Percentiles rank a stretch among this genome's conserved stretches.
phyloP scores from a whole-genome alignment of 2,888 invertebrate species.

The Acleris holmiana region DNA sequence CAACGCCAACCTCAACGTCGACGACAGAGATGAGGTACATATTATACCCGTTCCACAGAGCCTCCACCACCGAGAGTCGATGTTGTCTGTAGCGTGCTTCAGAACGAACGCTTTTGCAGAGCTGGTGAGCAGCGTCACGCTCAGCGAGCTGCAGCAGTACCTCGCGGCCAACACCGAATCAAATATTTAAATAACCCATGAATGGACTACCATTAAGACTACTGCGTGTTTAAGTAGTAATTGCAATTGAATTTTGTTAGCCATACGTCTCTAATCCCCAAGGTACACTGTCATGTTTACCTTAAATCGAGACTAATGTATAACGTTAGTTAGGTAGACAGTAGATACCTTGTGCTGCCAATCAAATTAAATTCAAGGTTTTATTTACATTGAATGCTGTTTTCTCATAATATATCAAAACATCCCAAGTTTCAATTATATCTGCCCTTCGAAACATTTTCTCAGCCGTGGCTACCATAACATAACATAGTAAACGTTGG shows the following conservation, averaged over 20 bases:
- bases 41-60: slow-evolving; percentile 83
- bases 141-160: slow-evolving; percentile 91
- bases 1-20: slow-evolving; percentile 91
- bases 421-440: not conserved
- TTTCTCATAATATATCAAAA: slow-evolving; percentile 5
- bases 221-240: too few species aligned
- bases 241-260: too few species aligned
- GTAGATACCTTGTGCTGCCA: slow-evolving; percentile 10
- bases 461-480: slow-evolving; percentile 23
- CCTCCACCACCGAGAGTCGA: slow-evolving; percentile 95
- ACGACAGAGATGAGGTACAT: slow-evolving; percentile 93
- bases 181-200: too few species aligned
- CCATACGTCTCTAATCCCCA: not conserved
- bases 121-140: slow-evolving; percentile 92
- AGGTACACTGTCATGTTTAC: not conserved
- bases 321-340: not conserved
- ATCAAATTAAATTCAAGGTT: slow-evolving; percentile 16
- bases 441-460: slow-evolving; percentile 24
- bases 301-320: not conserved
- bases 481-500: slow-evolving; percentile 12
- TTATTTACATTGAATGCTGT: not conserved
- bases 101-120: slow-evolving; percentile 88
- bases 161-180: slow-evolving; percentile 89
- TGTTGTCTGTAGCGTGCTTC: slow-evolving; percentile 94
- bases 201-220: too few species aligned